Conservation (phyloP, 2,113 vertebrate genomes). For the Cyanoramphus novaezelandiae region DNA sequence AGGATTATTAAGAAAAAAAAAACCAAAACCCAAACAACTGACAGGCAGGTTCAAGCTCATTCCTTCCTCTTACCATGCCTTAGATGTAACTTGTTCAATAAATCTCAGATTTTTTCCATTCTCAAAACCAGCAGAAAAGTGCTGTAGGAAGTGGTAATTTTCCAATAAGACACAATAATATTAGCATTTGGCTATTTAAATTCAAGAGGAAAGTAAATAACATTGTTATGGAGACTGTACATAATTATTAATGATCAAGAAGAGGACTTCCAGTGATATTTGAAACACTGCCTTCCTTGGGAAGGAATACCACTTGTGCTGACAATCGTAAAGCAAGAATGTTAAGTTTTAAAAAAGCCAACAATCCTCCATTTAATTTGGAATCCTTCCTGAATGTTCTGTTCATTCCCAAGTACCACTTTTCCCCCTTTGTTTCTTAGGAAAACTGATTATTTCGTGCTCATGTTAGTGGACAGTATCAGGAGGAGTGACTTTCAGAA, state of each 20-base stretch:
- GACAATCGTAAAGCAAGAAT: background rate
- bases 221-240: background rate
- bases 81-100: background rate
- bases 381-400: background rate
- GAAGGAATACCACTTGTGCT: conserved; percentile 33
- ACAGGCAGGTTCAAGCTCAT: background rate
- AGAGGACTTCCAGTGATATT: conserved; percentile 25
- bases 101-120: background rate
- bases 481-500: background rate
- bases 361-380: background rate
- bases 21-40: background rate
- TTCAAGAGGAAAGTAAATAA: background rate
- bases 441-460: background rate
- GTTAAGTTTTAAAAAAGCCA: background rate
- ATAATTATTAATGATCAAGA: background rate
- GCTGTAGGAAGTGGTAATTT: background rate
- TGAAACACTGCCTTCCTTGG: conserved; percentile 19
- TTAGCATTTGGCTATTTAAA: background rate
- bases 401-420: background rate
- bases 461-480: background rate
- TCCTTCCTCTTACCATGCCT: background rate
- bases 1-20: background rate
- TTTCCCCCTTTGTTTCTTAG: background rate
- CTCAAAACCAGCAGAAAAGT: background rate
- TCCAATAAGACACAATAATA: background rate